phyloP scores from a whole-genome alignment of 2,797 vertebrate species.

The Arvicola amphibius region DNA sequence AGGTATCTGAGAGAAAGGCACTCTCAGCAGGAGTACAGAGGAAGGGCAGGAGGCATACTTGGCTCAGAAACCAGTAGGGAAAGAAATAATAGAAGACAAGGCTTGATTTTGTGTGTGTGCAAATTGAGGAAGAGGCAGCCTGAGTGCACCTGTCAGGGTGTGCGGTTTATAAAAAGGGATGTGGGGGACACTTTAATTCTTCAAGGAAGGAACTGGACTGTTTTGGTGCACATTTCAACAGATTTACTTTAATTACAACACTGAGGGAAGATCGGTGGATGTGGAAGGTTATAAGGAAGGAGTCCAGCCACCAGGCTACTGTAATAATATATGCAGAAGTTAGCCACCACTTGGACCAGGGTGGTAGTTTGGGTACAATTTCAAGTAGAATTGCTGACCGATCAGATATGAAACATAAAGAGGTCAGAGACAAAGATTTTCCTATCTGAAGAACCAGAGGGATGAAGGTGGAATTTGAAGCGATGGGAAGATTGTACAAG shows the following conservation, averaged over 20 bases:
- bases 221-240: background rate
- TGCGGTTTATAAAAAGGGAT: background rate
- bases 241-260: background rate
- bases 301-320: background rate
- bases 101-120: too few relatives aligned
- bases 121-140: accelerated
- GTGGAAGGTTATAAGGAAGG: background rate
- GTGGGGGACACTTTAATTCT: background rate
- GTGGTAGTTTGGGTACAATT: background rate
- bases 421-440: background rate
- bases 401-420: background rate
- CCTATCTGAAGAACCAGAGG: background rate
- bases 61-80: background rate
- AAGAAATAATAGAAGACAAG: background rate
- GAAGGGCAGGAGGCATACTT: too few relatives aligned
- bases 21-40: background rate
- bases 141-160: background rate
- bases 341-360: background rate
- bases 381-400: background rate
- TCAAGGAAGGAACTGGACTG: background rate
- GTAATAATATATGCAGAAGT: background rate
- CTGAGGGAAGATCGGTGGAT: background rate
- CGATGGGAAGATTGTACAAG: background rate
- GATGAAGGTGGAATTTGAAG: background rate
- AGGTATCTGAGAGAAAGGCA: background rate